Evolutionary conservation across 2,113 vertebrate genomes (phyloP).

Genomic region (Henicopernis longicauda): DNA sequence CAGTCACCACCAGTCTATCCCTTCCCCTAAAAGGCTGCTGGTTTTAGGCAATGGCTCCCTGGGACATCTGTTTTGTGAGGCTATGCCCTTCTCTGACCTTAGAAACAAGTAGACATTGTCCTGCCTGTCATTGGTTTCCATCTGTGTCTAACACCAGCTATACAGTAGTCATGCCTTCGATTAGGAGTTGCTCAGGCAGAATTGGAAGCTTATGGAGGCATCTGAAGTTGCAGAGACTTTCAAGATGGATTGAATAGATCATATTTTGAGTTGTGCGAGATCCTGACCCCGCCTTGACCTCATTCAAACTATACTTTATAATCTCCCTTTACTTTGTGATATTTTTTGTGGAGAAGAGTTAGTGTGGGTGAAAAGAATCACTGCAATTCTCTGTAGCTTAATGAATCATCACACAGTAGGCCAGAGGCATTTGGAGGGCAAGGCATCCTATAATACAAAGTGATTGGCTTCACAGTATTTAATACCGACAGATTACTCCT

Average conservation of each 20-base stretch:
- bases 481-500: background rate
- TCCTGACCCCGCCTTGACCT: background rate
- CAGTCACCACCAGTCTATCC: background rate
- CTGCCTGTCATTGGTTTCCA: background rate
- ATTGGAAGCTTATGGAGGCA: background rate
- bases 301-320: background rate
- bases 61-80: background rate
- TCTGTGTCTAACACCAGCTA: background rate
- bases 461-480: conserved; percentile 24
- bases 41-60: background rate
- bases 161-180: background rate
- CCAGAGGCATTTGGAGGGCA: conserved; percentile 26
- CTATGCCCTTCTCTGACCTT: background rate
- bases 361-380: conserved; percentile 2
- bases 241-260: background rate
- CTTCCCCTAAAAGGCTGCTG: background rate
- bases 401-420: conserved; percentile 32
- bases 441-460: background rate
- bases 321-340: background rate
- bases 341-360: background rate
- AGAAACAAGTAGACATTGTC: background rate
- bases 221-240: background rate
- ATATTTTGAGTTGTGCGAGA: background rate
- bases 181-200: background rate
- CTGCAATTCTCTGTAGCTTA: conserved; percentile 14